phyloP scores from a whole-genome alignment of 2,888 invertebrate genomes.

The Polydesmus complanatus region DNA sequence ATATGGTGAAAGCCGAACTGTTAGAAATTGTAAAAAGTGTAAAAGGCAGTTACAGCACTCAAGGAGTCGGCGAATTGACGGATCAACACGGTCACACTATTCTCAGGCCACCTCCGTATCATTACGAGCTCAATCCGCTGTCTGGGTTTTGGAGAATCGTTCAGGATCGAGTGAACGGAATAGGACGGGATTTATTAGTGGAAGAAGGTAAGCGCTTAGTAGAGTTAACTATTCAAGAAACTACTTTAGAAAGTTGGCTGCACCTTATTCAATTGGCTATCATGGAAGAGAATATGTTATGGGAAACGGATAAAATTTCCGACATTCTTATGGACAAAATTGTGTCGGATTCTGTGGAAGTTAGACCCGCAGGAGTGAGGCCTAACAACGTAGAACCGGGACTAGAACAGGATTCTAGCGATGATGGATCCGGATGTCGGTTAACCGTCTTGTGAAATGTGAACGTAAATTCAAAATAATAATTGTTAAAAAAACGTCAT shows the following conservation, averaged over 20 bases:
- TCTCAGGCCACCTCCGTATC: neutral
- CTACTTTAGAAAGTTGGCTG: neutral
- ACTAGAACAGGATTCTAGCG: neutral
- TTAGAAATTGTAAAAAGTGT: neutral
- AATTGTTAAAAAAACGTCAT: too few species aligned
- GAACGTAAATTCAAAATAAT: too few species aligned
- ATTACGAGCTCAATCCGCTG: neutral
- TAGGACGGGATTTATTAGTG: neutral
- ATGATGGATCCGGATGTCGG: neutral
- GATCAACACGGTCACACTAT: neutral
- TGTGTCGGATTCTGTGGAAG: neutral
- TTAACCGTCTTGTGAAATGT: neutral
- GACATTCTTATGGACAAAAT: neutral
- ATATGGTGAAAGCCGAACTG: neutral
- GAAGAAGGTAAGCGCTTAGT: neutral
- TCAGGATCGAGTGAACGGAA: neutral
- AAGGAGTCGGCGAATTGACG: neutral
- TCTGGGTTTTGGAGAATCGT: neutral
- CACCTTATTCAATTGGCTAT: neutral
- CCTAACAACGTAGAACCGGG: neutral
- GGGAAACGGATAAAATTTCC: neutral
- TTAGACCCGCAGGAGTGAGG: neutral
- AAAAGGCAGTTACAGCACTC: neutral
- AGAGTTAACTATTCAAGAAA: neutral
- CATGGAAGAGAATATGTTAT: neutral